Percentiles rank a stretch among this genome's conserved stretches.
Conservation (phyloP, 92 coral and sea anemone species). For the Bergia puertoricense region DNA sequence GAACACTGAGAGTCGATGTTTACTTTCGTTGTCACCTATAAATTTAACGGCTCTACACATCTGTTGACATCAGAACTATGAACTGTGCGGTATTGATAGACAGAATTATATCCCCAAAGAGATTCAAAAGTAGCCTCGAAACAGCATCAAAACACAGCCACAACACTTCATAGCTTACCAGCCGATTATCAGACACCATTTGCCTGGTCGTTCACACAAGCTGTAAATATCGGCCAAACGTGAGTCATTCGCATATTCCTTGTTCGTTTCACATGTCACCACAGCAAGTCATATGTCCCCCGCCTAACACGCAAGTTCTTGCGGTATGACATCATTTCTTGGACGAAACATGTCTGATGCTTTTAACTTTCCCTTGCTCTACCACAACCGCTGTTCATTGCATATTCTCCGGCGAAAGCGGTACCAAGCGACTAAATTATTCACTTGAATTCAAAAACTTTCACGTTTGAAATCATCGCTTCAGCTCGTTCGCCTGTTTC, state of each 20-base stretch:
- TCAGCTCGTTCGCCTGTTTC: background rate
- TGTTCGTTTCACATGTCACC: conserved; percentile 8
- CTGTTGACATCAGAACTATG: background rate
- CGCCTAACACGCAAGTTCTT: conserved; percentile 20
- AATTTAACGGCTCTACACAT: background rate
- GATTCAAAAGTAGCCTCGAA: background rate
- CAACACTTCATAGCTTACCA: conserved; percentile 28
- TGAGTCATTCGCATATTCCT: background rate
- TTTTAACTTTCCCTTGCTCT: background rate
- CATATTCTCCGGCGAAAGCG: conserved; percentile 8
- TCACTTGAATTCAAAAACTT: conserved; percentile 7
- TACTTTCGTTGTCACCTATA: background rate
- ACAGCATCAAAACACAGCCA: background rate
- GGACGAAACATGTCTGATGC: background rate
- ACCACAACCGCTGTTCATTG: conserved; percentile 19
- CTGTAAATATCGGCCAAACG: conserved; percentile 8
- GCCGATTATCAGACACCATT: background rate
- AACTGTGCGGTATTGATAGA: background rate
- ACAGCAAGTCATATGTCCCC: conserved; percentile 14
- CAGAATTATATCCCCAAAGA: background rate
- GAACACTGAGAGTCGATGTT: background rate
- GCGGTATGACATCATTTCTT: conserved; percentile 35
- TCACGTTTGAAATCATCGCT: background rate
- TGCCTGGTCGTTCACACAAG: conserved; percentile 16
- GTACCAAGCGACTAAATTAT: conserved; percentile 11